A percentile compares a stretch with the other conserved stretches of the same genome.
Evolutionary conservation across 2,797 vertebrate genomes (phyloP).

Genomic region (Crocodylus rhombifer): DNA sequence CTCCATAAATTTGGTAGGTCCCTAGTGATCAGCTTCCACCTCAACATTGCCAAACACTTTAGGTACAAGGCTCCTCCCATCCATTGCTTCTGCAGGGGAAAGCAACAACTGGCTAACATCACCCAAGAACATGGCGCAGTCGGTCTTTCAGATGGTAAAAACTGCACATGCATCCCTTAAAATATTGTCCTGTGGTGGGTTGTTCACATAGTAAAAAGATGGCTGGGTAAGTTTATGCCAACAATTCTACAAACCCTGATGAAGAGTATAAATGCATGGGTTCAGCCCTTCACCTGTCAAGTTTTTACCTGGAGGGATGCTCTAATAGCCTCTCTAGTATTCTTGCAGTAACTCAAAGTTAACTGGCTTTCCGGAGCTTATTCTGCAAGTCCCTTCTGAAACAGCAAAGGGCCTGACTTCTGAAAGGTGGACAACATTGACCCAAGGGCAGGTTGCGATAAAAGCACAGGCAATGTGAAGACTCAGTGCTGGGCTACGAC

Average conservation of each 20-base stretch:
- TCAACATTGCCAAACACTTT: background rate
- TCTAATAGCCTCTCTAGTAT: background rate
- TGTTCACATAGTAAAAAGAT: background rate
- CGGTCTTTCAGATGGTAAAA: background rate
- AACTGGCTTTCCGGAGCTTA: background rate
- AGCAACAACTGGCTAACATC: background rate
- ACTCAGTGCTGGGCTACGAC: background rate
- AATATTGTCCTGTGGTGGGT: background rate
- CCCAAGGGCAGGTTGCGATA: background rate
- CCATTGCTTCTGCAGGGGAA: background rate
- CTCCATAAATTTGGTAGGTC: too few species aligned
- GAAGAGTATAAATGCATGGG: background rate
- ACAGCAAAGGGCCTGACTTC: background rate
- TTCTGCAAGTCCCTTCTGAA: background rate
- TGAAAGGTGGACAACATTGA: background rate
- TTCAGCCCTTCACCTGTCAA: background rate
- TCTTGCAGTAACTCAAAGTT: background rate
- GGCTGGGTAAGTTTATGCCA: background rate
- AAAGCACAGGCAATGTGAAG: background rate
- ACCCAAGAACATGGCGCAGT: background rate
- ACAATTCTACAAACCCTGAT: background rate
- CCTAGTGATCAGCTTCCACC: background rate
- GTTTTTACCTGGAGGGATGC: background rate
- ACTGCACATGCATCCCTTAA: background rate
- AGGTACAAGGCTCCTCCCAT: background rate